Evolutionary conservation across 2,113 vertebrate species (phyloP).

Genomic region (Drymodes brunneopygia): DNA sequence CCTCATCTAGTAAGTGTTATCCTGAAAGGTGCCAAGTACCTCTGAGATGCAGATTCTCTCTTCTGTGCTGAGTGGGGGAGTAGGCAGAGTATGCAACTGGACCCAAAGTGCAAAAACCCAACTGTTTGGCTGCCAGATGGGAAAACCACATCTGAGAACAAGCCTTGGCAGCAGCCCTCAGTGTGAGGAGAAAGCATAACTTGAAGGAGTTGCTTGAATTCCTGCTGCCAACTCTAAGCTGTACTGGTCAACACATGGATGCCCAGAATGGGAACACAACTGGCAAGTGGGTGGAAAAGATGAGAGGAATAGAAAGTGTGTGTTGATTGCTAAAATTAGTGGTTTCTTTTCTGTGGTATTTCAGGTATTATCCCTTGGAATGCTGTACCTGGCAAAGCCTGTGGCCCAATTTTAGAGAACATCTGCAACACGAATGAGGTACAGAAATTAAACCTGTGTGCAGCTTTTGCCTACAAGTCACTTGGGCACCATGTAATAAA

Average conservation of each 20-base stretch:
- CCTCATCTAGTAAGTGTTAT: neutral
- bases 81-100: neutral
- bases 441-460: neutral
- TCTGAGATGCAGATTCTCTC: neutral
- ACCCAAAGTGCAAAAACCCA: slow-evolving; percentile 16
- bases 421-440: slow-evolving; percentile 95
- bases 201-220: neutral
- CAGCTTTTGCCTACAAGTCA: neutral
- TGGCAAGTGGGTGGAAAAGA: slow-evolving; percentile 2
- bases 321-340: neutral
- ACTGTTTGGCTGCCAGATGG: slow-evolving; percentile 56
- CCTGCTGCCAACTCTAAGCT: neutral
- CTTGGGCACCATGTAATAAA: neutral
- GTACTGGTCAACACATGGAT: neutral
- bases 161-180: neutral
- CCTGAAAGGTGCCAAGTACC: neutral
- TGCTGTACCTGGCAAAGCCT: slow-evolving; percentile 90
- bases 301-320: neutral
- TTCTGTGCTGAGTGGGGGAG: neutral
- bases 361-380: slow-evolving; percentile 97
- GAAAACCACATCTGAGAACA: slow-evolving; percentile 54
- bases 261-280: slow-evolving; percentile 27
- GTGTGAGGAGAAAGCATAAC: neutral
- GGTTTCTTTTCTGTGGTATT: slow-evolving; percentile 23
- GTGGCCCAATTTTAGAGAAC: slow-evolving; percentile 82